Evolutionary conservation across 1,140 invertebrate species (phyloP), one percentile per base, ranked within the genome.

Genomic region (Araneus ventricosus): DNA sequence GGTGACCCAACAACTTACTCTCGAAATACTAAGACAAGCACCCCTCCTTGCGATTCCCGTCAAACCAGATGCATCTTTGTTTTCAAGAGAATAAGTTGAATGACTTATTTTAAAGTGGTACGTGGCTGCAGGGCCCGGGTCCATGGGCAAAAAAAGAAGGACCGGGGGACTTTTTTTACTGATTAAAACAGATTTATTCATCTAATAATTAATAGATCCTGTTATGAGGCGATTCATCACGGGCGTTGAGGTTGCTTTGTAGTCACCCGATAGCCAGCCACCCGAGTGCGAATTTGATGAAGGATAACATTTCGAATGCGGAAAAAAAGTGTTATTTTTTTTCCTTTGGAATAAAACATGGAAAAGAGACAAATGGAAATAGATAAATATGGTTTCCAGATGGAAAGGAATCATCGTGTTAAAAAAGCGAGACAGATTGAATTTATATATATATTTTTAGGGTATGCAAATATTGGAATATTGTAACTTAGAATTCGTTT

Each of bases 31-130:
- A 27, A 63, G 24, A n/a, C 61, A 63, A n/a, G 24, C 61, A 27
- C 61, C 27, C 61, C n/a, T 27, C 0, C 27, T 63, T 63, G 7
- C 7, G 67, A 45, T 45, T 45, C 67, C 67, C 7, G 67, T 75
- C 67, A 75, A 75, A 75, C 67, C 67, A 75, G 67, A 30, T 30
- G 17, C 67, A 34, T 75, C 67, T 75, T 75, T 70, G 30, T 34
- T 75, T 75, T 75, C 17, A 27, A 75, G 30, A 3, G 27, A 17
- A 34, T 34, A 27, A 70, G 67, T 75, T 30, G 67, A 75, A 34
- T 17, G 67, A 34, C 30, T 75, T 75, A 37, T 75, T 75, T 70
- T 30, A 27, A 30, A 75, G 67, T 34, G 67, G 67, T 75, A 14
- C 8, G 30, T 27, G 10, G 6, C 67, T 27, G 6, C n/a, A 67